Evolutionary conservation across 2,888 invertebrate species (phyloP).

Genomic region (Nebria salina): DNA sequence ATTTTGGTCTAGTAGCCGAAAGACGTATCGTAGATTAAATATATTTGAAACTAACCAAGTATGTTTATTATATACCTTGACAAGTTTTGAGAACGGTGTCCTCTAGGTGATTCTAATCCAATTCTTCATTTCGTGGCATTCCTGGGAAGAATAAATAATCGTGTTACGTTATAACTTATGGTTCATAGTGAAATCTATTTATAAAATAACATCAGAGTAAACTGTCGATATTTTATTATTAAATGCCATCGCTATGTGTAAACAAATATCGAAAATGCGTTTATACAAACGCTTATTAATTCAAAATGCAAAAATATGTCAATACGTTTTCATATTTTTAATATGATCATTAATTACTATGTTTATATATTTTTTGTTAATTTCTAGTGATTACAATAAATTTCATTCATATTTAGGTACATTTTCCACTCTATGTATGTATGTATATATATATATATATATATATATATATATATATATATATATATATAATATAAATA

Average conservation of each 20-base stretch:
- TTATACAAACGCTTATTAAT: neutral
- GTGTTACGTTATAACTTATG: too few species aligned
- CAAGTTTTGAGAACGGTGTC: too few species aligned
- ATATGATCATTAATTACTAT: conserved; percentile 44
- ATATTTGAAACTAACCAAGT: too few species aligned
- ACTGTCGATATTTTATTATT: neutral
- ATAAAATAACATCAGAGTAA: neutral
- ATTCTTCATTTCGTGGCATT: too few species aligned
- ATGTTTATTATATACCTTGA: too few species aligned
- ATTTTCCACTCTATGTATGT: too few species aligned
- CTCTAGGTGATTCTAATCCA: too few species aligned
- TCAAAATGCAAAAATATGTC: conserved; percentile 23
- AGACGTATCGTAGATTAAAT: too few species aligned
- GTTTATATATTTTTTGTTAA: conserved; percentile 29
- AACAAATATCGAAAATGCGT: conserved; percentile 12
- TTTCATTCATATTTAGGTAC: conserved; percentile 34
- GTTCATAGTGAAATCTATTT: neutral
- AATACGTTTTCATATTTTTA: conserved; percentile 43
- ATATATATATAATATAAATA: neutral
- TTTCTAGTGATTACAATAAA: conserved; percentile 37
- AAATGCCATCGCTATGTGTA: conserved; percentile 14
- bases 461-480: conserved; percentile 26
- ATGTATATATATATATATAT: too few species aligned
- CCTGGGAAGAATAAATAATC: too few species aligned
- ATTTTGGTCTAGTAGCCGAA: too few species aligned